Evolutionary conservation across 2,797 vertebrate genomes (phyloP).

Genomic region (Sardinella longiceps): DNA sequence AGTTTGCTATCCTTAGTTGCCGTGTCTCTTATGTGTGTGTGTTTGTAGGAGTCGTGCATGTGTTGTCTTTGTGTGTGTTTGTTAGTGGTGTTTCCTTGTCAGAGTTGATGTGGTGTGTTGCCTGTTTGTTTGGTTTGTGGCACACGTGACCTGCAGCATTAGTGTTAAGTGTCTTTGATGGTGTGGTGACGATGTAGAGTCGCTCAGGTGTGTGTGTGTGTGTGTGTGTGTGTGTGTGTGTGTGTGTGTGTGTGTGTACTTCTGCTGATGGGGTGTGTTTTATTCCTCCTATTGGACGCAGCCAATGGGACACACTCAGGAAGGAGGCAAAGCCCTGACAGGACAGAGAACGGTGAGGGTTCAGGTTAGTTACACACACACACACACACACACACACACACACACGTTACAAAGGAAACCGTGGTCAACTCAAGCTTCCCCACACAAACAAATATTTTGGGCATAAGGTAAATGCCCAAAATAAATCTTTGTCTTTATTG

Average conservation of each 20-base stretch:
- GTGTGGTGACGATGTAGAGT: neutral
- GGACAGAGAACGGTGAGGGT: neutral
- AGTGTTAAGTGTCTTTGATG: slow-evolving; percentile 7
- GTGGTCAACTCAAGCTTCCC: neutral
- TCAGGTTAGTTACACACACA: slow-evolving; percentile 13
- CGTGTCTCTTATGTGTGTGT: neutral
- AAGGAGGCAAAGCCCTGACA: slow-evolving; percentile 15
- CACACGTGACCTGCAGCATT: neutral
- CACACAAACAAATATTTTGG: neutral
- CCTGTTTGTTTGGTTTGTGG: neutral
- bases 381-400: slow-evolving; percentile 1
- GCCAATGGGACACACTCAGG: slow-evolving; percentile 4
- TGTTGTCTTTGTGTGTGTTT: neutral
- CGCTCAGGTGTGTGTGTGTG: neutral
- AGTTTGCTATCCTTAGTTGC: neutral
- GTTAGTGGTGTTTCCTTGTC: neutral
- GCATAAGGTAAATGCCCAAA: neutral
- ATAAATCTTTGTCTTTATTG: neutral
- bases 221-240: slow-evolving; percentile 55
- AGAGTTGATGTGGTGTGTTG: neutral
- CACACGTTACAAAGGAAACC: neutral
- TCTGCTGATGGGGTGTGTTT: slow-evolving; percentile 11
- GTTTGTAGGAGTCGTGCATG: neutral
- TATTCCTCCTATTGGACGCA: slow-evolving; percentile 20
- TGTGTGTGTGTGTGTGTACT: neutral